Base-by-base conservation (phyloP, 2,113 vertebrate genomes). In the Anser brachyrhynchus region DNA sequence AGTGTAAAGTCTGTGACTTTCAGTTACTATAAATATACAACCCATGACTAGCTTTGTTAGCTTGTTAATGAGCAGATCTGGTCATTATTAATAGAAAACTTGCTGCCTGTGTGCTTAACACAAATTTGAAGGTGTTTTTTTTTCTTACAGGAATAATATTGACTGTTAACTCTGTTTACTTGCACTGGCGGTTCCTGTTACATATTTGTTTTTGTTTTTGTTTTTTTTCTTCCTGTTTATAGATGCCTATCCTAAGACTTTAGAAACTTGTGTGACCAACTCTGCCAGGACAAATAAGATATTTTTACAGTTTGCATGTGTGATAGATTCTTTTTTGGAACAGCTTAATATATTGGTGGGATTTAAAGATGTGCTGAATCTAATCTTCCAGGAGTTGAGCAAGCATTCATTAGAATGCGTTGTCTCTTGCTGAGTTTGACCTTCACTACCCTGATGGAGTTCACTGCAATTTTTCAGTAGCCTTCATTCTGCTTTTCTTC, bases 341-440 rank as follows among this genome's bases (percentile, higher is more conserved):
- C 43, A 35, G 61, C 89, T 57, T 87, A 92, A 96, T 94, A 87
- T 84, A 75, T 89, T 79, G 80, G 65, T 92, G 61, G 79, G 92
- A 93, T 96, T 97, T 96, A 61, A 90, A 95, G 86, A 49, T 93
- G 35, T 90, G 49, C 90, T 89, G 93, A 93, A 84, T 84, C 52
- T 96, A 94, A 94, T 95, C 92, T 94, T 93, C 61, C 61, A 86
- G 79, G 90, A 93, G 76, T 18, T 78, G 76, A 78, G 76, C 69
- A 94, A 96, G 72, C 69, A 81, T 78, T 93, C 94, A 93, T 96
- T 93, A 93, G 75, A 90, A 95, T 96, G 84, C 71, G 67, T 91
- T 96, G 92, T 96, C 74, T 92, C 67, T 86, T 87, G 67, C 89
- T 15, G 77, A 89, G 54, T 89, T 87, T 93, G 93, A 96, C 96